These are phyloP conservation scores for Holcopasites calliopsidis DNA, from an alignment of 1,140 invertebrate species.

Conservation along the genomic window DNA sequence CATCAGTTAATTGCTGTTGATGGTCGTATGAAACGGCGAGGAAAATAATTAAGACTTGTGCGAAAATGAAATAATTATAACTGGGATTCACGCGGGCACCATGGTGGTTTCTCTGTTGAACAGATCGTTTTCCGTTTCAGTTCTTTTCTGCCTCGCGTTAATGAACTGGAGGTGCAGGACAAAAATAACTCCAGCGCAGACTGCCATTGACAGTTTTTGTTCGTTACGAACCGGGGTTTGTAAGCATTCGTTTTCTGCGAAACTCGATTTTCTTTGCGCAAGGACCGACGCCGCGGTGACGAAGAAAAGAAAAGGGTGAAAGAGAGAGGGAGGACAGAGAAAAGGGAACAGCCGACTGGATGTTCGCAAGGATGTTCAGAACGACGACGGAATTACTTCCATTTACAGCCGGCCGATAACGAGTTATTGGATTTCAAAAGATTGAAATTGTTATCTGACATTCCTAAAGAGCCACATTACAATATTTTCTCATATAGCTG, in stretches of 20 bases:
- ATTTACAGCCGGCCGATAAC: conserved; percentile 60
- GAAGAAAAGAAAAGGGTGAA: conserved; percentile 22
- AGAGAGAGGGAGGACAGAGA: background rate
- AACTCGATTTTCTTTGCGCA: conserved; percentile 62
- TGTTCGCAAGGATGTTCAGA: conserved; percentile 49
- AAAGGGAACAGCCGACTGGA: conserved; percentile 27
- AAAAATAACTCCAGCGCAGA: conserved; percentile 57
- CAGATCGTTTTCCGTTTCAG: too few relatives aligned
- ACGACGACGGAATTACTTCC: conserved; percentile 61
- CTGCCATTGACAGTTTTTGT: conserved; percentile 62
- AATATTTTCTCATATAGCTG: conserved; percentile 30
- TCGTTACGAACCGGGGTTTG: conserved; percentile 61
- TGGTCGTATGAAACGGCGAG: background rate
- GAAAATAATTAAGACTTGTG: too few relatives aligned
- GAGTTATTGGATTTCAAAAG: conserved; percentile 65
- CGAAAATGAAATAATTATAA: too few relatives aligned
- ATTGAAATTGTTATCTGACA: conserved; percentile 59
- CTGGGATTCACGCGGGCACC: too few relatives aligned
- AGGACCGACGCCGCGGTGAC: background rate
- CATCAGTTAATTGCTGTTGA: too few relatives aligned
- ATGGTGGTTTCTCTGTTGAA: too few relatives aligned
- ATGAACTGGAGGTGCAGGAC: conserved; percentile 41
- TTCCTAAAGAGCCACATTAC: conserved; percentile 48
- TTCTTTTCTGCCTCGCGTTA: conserved; percentile 12
- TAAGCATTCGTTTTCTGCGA: conserved; percentile 58